These are phyloP conservation scores for Lithophane ornitopus DNA, from an alignment of 2,888 invertebrate genomes.

Conservation along the genomic window DNA sequence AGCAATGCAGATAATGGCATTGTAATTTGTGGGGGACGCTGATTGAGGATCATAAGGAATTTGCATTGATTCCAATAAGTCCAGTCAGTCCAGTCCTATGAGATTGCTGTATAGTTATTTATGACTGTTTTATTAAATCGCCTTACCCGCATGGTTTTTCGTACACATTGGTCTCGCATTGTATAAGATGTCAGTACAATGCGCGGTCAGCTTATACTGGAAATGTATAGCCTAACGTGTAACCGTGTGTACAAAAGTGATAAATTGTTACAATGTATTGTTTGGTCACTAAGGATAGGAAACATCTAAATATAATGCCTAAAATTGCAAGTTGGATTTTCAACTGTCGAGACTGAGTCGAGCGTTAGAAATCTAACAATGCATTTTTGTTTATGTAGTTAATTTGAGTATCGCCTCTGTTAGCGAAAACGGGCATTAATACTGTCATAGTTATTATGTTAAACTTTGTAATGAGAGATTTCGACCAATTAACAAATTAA, in stretches of 20 bases:
- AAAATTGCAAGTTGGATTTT: not conserved
- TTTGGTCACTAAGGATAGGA: not conserved
- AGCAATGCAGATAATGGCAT: conserved; percentile 27
- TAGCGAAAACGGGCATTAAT: not conserved
- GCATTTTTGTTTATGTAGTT: not conserved
- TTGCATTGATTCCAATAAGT: not conserved
- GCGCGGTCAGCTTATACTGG: too few relatives aligned
- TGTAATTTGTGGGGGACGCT: conserved; percentile 1
- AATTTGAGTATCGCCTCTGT: not conserved
- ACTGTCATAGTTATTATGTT: not conserved
- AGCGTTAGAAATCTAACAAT: not conserved
- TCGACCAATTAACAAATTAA: not conserved
- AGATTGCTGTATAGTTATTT: too few relatives aligned
- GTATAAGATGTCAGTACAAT: too few relatives aligned
- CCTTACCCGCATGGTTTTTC: too few relatives aligned
- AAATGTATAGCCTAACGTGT: too few relatives aligned
- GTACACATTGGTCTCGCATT: too few relatives aligned
- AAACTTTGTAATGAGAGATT: not conserved
- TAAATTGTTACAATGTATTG: not conserved
- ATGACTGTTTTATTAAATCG: too few relatives aligned
- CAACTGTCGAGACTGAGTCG: not conserved
- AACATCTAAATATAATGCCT: not conserved
- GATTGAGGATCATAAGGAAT: conserved; percentile 27
- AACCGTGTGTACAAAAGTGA: too few relatives aligned
- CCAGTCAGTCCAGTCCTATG: too few relatives aligned